Evolutionary conservation across 2,113 vertebrate genomes (phyloP), one percentile per base, ranked within the genome.

Genomic region (Ochotona princeps): DNA sequence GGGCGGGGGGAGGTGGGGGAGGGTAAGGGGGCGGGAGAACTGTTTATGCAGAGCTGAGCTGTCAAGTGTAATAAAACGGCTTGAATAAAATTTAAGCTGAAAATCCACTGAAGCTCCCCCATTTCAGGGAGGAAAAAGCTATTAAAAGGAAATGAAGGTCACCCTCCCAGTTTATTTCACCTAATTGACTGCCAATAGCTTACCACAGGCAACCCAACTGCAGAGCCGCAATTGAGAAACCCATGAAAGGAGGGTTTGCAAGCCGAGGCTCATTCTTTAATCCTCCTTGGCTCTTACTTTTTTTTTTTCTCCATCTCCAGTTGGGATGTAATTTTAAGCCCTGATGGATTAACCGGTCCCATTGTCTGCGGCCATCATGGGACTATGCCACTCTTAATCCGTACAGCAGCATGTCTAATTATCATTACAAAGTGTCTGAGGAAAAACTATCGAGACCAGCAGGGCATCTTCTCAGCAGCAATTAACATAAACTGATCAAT

Each of bases 121-220:
- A 98, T 99, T 99, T 99, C 97, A 97, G 97, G 97, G 98, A 98
- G 97, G 97, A 98, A 98, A 98, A 98, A 98, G 98, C 98, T 98
- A 98, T 98, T 98, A 98, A 98, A 98, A 98, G 98, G 98, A 98
- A 98, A 99, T 99, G 99, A 99, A 99, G 99, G 99, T 99, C 99
- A 99, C 98, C 98, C 98, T 98, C 98, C 98, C 98, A 99, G 98
- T 98, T 99, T 99, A 99, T 99, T 99, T 99, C 99, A 99, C 98
- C 98, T 99, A 99, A 99, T 99, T 99, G 99, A 99, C 99, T 98
- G 97, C 98, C 98, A 98, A 98, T 98, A 98, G 98, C 98, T 98
- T 98, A 98, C 97, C 97, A 98, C 97, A 97, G 98, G 97, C 98
- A 98, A 98, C 98, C 97, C 84, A 0, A 98, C 97, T 97, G 97